These are phyloP conservation scores for Biston betularia DNA, from an alignment of 2,888 invertebrate genomes.

Conservation along the genomic window DNA sequence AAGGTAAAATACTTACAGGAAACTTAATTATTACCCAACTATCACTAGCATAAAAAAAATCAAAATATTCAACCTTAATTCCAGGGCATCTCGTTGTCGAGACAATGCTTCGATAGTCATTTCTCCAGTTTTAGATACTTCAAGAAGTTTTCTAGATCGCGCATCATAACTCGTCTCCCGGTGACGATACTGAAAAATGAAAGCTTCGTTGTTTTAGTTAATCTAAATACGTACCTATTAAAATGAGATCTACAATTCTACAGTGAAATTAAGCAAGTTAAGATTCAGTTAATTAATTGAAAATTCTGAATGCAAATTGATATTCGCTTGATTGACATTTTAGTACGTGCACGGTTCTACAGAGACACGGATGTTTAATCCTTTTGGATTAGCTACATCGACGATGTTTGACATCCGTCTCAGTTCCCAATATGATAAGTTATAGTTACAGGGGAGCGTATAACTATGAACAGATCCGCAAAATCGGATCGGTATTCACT, in stretches of 20 bases:
- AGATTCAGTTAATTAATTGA: background rate
- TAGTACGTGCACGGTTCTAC: background rate
- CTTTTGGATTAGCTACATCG: background rate
- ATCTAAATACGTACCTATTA: background rate
- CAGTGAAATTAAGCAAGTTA: background rate
- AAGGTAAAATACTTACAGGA: background rate
- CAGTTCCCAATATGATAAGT: slow-evolving; percentile 3
- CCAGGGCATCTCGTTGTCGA: slow-evolving; percentile 77
- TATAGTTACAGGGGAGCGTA: background rate
- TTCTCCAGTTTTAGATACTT: slow-evolving; percentile 78
- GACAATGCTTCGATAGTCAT: slow-evolving; percentile 71
- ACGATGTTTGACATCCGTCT: background rate
- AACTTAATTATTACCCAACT: background rate
- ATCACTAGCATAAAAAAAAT: background rate
- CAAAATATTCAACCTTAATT: slow-evolving; percentile 63
- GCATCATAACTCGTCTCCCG: slow-evolving; percentile 74
- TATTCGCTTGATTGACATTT: no score
- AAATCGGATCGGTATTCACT: slow-evolving; percentile 59
- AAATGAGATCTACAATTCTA: background rate
- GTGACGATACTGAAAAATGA: slow-evolving; percentile 67
- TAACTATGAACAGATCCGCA: slow-evolving; percentile 33
- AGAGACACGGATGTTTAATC: background rate
- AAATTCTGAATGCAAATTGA: background rate
- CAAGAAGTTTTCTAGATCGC: slow-evolving; percentile 71
- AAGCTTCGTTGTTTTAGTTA: background rate